phyloP scores from a whole-genome alignment of 2,113 vertebrate species.

The Leptobrachium ailaonicum region DNA sequence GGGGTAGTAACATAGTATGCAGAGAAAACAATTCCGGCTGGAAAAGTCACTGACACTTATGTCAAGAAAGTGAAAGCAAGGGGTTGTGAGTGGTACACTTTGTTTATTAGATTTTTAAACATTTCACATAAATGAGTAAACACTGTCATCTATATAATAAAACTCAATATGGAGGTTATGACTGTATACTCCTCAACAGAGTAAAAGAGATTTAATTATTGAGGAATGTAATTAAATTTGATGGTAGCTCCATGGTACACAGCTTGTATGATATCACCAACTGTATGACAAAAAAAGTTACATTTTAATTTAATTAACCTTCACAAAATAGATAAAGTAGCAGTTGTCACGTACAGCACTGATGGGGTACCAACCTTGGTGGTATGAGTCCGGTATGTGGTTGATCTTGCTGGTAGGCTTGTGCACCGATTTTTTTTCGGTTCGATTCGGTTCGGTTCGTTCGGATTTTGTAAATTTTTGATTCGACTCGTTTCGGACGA shows the following conservation, averaged over 20 bases:
- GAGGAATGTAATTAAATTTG: not conserved
- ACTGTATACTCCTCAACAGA: not conserved
- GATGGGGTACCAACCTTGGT: too few relatives aligned
- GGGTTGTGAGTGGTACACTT: conserved; percentile 17
- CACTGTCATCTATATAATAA: not conserved
- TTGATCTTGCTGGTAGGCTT: too few relatives aligned
- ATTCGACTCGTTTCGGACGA: too few relatives aligned
- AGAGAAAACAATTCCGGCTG: conserved; percentile 1
- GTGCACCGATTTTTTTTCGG: too few relatives aligned
- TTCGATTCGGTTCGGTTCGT: too few relatives aligned
- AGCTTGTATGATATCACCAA: too few relatives aligned
- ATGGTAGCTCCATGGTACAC: too few relatives aligned
- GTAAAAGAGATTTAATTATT: not conserved
- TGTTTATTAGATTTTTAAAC: conserved; percentile 38
- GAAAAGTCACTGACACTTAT: conserved; percentile 14
- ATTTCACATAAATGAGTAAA: conserved; percentile 5
- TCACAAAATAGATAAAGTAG: too few relatives aligned
- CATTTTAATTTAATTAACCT: too few relatives aligned
- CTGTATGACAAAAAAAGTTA: not conserved
- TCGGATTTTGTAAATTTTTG: too few relatives aligned
- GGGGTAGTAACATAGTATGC: not conserved
- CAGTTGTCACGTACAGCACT: too few relatives aligned
- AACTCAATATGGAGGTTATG: not conserved
- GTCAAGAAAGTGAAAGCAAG: not conserved
- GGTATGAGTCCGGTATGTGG: too few relatives aligned